Conservation (phyloP, 2,797 vertebrate species). For the Erpetoichthys calabaricus region DNA sequence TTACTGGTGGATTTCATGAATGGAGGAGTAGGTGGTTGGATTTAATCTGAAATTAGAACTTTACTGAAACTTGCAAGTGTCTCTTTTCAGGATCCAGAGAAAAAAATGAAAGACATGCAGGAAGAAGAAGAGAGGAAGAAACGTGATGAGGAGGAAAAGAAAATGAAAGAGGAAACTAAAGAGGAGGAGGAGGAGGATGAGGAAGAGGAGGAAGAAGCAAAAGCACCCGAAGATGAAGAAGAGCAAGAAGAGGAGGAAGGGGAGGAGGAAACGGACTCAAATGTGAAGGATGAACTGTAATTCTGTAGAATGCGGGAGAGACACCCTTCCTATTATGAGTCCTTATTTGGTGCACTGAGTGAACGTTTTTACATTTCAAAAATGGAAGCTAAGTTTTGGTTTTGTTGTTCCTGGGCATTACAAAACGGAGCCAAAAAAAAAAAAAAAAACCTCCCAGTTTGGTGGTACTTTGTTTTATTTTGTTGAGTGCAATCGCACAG, state of each 20-base stretch:
- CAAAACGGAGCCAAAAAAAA: no score
- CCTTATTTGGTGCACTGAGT: conserved; percentile 4
- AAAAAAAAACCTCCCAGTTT: no score
- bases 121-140: conserved; percentile 50
- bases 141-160: conserved; percentile 47
- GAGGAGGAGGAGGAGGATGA: conserved; percentile 36
- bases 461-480: no score
- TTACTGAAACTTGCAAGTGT: no score
- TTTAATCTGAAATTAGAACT: neutral
- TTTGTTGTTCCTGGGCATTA: no score
- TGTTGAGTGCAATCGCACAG: no score
- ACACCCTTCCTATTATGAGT: conserved; percentile 21
- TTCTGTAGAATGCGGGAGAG: conserved; percentile 25
- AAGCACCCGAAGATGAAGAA: conserved; percentile 21
- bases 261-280: conserved; percentile 43
- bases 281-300: conserved; percentile 63
- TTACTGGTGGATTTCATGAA: no score
- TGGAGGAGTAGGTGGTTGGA: no score
- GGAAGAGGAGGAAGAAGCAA: conserved; percentile 38
- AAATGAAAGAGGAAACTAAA: conserved; percentile 44
- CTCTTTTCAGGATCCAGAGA: conserved; percentile 45
- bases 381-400: conserved; percentile 2
- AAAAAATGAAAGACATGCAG: conserved; percentile 56
- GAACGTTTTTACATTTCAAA: conserved; percentile 1
- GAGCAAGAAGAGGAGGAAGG: conserved; percentile 33